Evolutionary conservation across 1,140 invertebrate genomes (phyloP), one percentile per base, ranked within the genome.

Genomic region (Bicyclus anynana): DNA sequence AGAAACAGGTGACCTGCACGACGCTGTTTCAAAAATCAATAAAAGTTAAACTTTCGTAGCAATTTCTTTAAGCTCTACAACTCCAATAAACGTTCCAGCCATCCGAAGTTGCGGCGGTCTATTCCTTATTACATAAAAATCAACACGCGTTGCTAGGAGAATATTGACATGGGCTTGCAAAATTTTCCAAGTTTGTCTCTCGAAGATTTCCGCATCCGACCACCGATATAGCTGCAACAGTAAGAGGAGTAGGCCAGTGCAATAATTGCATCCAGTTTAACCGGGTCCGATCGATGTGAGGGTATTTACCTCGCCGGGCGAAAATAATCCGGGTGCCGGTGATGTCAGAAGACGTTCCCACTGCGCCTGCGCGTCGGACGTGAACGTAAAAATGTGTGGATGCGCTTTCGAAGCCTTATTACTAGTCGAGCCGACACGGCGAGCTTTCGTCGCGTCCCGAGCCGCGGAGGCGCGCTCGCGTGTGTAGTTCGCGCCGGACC

Each of bases 261-360:
- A 86, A 86, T 86, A 82, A 87, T 87, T 87, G 84, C 84, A 87
- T 84, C 71, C 74, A 84, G 81, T 85, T 87, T 79, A 84, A 85
- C 82, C 74, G 84, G 80, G 78, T 70, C 65, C 82, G 82, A 85
- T 84, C 83, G 82, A 87, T 87, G 77, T 78, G 80, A 83, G 83
- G 85, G 85, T 85, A 86, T 86, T 86, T 87, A 87, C 83, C 83
- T 87, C 82, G 80, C 77, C 79, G 76, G 80, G 84, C 77, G 75
- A 87, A 87, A 85, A 86, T 87, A 86, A 85, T 82, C 82, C 75
- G 83, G 80, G 82, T 79, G 74, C 71, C 71, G 75, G 78, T 82
- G 81, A 81, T 85, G 85, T 83, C 78, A 82, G 82, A 78, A 80
- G 74, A 74, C 67, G 73, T 63, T 50, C 58, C 50, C 42, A 65